These are phyloP conservation scores for Amazona guildingii DNA, from an alignment of 2,113 vertebrate species.

Conservation along the genomic window DNA sequence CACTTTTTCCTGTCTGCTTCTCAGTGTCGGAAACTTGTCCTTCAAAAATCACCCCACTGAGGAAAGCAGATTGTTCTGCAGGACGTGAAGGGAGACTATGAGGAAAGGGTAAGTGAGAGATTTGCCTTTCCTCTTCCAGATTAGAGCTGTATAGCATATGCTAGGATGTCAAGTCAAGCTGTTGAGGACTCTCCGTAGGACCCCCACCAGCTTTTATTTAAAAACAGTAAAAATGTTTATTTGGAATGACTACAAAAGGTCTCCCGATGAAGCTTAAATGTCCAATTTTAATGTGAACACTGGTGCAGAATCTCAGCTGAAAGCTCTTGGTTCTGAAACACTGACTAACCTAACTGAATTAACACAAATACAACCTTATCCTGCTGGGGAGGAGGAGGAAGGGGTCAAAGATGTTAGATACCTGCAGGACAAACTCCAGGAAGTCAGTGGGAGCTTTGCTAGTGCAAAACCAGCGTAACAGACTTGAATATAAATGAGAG, in stretches of 20 bases:
- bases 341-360: not conserved
- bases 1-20: not conserved
- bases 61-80: constrained; percentile 12
- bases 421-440: not conserved
- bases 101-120: not conserved
- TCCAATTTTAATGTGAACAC: not conserved
- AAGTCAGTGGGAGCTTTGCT: not conserved
- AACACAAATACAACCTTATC: not conserved
- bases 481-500: not conserved
- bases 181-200: not conserved
- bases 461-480: not conserved
- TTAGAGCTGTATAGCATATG: not conserved
- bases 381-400: not conserved
- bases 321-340: not conserved
- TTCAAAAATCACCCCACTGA: constrained; percentile 3
- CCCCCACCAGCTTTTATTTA: not conserved
- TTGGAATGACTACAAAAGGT: constrained; percentile 6
- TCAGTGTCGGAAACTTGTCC: not conserved
- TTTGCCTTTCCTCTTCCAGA: not conserved
- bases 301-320: not conserved
- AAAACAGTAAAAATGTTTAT: not conserved
- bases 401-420: not conserved
- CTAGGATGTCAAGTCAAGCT: not conserved
- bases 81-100: not conserved
- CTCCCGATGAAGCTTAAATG: not conserved